Base-by-base conservation (phyloP, 1,140 invertebrate species). In the Coboldia fuscipes region DNA sequence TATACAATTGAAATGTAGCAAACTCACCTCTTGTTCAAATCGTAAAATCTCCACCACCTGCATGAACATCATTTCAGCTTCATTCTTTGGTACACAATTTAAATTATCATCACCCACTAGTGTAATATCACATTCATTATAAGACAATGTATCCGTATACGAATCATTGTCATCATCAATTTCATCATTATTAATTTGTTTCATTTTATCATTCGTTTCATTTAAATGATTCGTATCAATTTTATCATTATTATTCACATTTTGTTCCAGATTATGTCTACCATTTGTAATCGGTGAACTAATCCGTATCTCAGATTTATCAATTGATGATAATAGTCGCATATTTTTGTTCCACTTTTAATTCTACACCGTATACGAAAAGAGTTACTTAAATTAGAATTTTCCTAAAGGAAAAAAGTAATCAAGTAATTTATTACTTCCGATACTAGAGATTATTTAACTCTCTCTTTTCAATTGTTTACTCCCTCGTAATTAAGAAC, bases 1-100 rank as follows among this genome's bases (percentile, higher is more conserved):
- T 23, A 23, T 7, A 12, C 12, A 23, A 12, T 13, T 29, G 12
- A 8, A 2, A 5, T 10, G 13, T 34, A 9, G 50, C 52, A 47
- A 48, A 55, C n/a, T n/a, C n/a, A n/a, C 52, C 52, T 55, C 51
- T 17, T 54, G 51, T 45, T 55, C 52, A 30, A 51, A 52, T 39
- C 51, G 48, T 36, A 55, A 45, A 37, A 54, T 54, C 42, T 50
- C 50, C 2, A 54, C 51, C 30, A 55, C 47, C 37, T 55, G 51
- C 12, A 50, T 41, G 32, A 53, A 55, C 51, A 55, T 53, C 19
- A 46, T 46, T 34, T 55, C 52, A 8, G 51, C 52, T 37, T 55
- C 52, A 35, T 53, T 55, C 34, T 54, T 45, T 24, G 52, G 50
- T 43, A 52, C 49, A 41, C 42, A 53, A 27, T 42, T 48, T 27